phyloP scores from a whole-genome alignment of 2,797 vertebrate genomes.

The Acanthurus tractus region DNA sequence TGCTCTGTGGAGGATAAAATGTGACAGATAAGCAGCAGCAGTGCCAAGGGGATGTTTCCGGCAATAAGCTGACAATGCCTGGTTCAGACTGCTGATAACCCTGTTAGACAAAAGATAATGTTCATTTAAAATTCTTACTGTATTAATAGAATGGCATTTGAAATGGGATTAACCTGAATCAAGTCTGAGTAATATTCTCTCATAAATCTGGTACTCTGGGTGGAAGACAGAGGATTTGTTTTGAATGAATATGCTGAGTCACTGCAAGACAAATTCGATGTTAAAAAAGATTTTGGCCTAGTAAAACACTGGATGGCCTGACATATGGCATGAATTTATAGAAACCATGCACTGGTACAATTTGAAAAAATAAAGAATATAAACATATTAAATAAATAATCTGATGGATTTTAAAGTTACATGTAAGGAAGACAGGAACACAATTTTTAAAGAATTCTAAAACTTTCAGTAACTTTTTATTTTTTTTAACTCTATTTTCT shows the following conservation, averaged over 20 bases:
- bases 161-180: constrained; percentile 38
- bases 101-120: constrained; percentile 23
- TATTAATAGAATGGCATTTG: constrained; percentile 20
- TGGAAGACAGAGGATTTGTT: not conserved
- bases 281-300: not conserved
- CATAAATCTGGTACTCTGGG: not conserved
- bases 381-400: not conserved
- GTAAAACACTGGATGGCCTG: too few relatives aligned
- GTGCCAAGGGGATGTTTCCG: constrained; percentile 34
- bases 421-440: not conserved
- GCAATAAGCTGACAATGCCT: constrained; percentile 16
- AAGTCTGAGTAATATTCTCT: constrained; percentile 13
- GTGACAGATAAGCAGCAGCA: constrained; percentile 37
- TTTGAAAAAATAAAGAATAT: too few relatives aligned
- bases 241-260: constrained; percentile 32
- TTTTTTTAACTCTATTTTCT: not conserved
- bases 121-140: constrained; percentile 17
- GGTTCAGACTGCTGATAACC: constrained; percentile 37
- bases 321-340: too few relatives aligned
- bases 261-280: constrained; percentile 3
- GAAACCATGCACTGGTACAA: too few relatives aligned
- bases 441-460: not conserved
- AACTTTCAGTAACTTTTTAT: not conserved
- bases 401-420: not conserved
- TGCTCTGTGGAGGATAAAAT: constrained; percentile 28